Percentiles rank a stretch among this genome's conserved stretches.
Evolutionary conservation across 2,888 invertebrate species (phyloP).

Genomic region (Heliconius ismenius): DNA sequence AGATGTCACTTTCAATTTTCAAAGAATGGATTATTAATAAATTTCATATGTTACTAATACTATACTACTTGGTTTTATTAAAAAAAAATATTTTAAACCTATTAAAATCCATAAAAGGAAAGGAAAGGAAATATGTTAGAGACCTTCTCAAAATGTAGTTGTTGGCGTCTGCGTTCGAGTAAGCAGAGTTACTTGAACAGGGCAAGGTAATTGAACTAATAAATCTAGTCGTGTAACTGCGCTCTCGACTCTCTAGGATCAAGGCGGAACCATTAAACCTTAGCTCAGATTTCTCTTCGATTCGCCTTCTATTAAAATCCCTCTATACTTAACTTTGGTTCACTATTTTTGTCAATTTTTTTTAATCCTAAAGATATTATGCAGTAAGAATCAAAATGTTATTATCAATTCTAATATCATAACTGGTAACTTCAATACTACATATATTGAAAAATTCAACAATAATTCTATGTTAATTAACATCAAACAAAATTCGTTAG

Average conservation of each 20-base stretch:
- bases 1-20: too few relatives aligned
- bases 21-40: too few relatives aligned
- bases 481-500: background rate
- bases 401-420: background rate
- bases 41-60: too few relatives aligned
- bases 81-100: background rate
- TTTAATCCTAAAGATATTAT: background rate
- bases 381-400: background rate
- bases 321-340: conserved; percentile 40
- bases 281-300: conserved; percentile 53
- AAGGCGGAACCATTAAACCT: conserved; percentile 73
- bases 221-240: conserved; percentile 76
- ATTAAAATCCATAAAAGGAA: conserved; percentile 18
- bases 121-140: conserved; percentile 51
- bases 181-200: conserved; percentile 69
- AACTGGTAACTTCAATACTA: background rate
- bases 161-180: conserved; percentile 73
- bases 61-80: too few relatives aligned
- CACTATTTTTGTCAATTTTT: conserved; percentile 12
- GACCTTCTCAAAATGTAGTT: conserved; percentile 72
- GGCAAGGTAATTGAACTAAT: conserved; percentile 80
- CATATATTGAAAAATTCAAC: background rate
- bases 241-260: conserved; percentile 66
- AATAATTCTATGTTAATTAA: background rate
- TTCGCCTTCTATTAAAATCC: conserved; percentile 56